Conservation (phyloP, 2,113 vertebrate genomes). For the Poeciliopsis prolifica region DNA sequence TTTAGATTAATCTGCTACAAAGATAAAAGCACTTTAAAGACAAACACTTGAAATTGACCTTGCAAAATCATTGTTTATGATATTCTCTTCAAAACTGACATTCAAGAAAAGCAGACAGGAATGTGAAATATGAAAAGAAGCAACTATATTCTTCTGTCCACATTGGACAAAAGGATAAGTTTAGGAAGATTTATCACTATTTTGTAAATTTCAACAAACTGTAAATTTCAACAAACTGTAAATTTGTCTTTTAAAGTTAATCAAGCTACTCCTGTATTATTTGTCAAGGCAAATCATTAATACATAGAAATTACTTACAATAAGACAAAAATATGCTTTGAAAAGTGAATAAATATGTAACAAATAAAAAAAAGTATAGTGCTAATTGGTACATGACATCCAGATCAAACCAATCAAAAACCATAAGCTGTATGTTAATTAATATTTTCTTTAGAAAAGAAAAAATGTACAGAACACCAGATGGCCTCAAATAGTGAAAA, state of each 20-base stretch:
- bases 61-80: too few species aligned
- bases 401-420: not conserved
- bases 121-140: too few species aligned
- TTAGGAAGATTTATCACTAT: not conserved
- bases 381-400: not conserved
- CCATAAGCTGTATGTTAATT: not conserved
- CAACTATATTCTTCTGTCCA: not conserved
- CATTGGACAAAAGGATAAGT: not conserved
- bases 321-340: too few species aligned
- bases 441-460: not conserved
- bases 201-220: not conserved
- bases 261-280: not conserved
- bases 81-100: too few species aligned
- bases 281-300: not conserved
- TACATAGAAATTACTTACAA: not conserved
- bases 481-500: not conserved
- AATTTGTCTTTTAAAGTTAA: not conserved
- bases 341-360: not conserved
- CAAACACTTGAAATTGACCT: too few species aligned
- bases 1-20: not conserved
- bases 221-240: not conserved
- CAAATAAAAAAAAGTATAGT: not conserved
- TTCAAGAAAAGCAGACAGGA: too few species aligned
- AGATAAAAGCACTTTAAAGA: too few species aligned
- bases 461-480: not conserved